Conservation (phyloP, 2,113 vertebrate species). For the Chascanopsetta lugubris region DNA sequence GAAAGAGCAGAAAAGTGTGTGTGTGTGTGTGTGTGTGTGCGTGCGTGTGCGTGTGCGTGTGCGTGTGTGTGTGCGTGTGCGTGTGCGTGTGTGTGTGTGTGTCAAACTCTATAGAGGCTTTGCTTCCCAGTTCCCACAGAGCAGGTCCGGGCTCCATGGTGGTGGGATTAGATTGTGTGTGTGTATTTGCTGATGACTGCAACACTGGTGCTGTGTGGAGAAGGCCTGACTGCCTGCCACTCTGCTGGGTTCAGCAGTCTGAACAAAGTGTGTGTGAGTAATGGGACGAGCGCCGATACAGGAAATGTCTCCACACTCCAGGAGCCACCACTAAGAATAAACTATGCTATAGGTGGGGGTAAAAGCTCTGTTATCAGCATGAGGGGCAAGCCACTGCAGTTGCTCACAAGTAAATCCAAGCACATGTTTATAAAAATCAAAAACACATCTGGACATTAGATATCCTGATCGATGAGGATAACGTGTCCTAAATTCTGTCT, state of each 20-base stretch:
- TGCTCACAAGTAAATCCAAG: too few species aligned
- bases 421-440: too few species aligned
- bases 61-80: neutral
- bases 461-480: neutral
- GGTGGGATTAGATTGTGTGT: constrained; percentile 75
- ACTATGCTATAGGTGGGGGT: neutral
- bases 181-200: constrained; percentile 79
- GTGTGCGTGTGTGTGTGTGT: constrained; percentile 39
- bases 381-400: too few species aligned
- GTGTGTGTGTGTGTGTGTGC: too few species aligned
- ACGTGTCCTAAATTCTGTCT: neutral
- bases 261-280: constrained; percentile 69
- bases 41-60: too few species aligned
- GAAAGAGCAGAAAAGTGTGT: neutral
- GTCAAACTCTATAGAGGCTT: constrained; percentile 41
- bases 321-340: constrained; percentile 33
- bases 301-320: constrained; percentile 40
- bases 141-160: constrained; percentile 50
- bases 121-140: constrained; percentile 43
- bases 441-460: too few species aligned
- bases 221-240: constrained; percentile 68
- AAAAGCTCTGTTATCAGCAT: neutral
- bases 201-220: constrained; percentile 67
- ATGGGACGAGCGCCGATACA: constrained; percentile 55
- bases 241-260: constrained; percentile 82